Base-by-base conservation (phyloP, 2,888 invertebrate species). In the Leptopilina drosophilae region DNA sequence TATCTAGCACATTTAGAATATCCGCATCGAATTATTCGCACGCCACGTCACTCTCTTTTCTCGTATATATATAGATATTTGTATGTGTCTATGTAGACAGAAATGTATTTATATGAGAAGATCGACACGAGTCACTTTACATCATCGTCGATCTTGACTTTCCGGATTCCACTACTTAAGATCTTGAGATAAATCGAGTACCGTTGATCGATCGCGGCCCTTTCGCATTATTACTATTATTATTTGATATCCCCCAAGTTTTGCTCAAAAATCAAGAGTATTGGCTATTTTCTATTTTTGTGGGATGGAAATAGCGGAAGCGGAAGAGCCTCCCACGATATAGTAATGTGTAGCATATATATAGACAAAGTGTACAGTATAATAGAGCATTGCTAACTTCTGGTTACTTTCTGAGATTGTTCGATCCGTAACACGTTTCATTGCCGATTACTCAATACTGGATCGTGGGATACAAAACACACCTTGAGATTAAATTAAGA, bases 121-220 rank as follows among this genome's bases (percentile, higher is more conserved):
- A 65, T 77, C 77, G 56, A 12, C 59, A 12, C 66, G 82, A 84
- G 85, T 83, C 85, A 86, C 86, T 87, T 87, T 85, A 86, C 85
- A 85, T 86, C 85, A 85, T 86, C 84, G 78, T 78, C 82, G 80
- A 85, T 87, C 81, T 84, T 82, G 83, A 83, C 84, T 87, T 87
- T 87, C 87, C 87, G 87, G 87, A 87, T 86, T 87, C 87, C 86
- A 85, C 77, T 76, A 78, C 82, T 81, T 20, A 78, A 82, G 83
- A 83, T 82, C 82, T 64, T 77, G 81, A 80, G 84, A 81, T 83
- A 81, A 78, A 83, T 80, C 81, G 78, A 79, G 78, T 82, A 82
- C 82, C 79, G 82, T 82, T 82, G 81, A 78, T 77, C 77, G 81
- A 11, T 79, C 81, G 80, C 81, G 80, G 64, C 81, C 80, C 76